Conservation (phyloP, 2,888 invertebrate species). For the Chrysolina oricalcia region DNA sequence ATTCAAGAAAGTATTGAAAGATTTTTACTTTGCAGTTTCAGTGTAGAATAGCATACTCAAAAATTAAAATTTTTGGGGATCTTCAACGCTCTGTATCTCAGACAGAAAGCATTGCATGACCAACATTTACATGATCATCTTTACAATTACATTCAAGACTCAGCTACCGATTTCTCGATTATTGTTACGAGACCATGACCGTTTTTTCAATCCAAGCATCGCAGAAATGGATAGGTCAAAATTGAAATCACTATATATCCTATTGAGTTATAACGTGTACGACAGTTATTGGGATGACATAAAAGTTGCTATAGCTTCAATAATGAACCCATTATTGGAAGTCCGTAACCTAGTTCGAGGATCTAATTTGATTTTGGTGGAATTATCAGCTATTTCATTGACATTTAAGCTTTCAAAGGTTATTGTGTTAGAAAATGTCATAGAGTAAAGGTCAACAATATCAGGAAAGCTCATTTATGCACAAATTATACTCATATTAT, state of each 20-base stretch:
- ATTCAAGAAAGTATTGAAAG: too few species aligned
- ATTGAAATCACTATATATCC: background rate
- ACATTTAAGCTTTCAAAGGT: slow-evolving; percentile 28
- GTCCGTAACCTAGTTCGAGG: slow-evolving; percentile 27
- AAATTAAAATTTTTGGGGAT: too few species aligned
- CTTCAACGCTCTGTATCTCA: too few species aligned
- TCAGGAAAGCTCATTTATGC: background rate
- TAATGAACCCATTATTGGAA: slow-evolving; percentile 14
- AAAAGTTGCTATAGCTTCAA: slow-evolving; percentile 5
- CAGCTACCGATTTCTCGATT: too few species aligned
- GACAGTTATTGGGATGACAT: slow-evolving; percentile 7
- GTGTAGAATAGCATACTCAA: too few species aligned
- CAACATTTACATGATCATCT: too few species aligned
- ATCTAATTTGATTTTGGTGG: slow-evolving; percentile 22
- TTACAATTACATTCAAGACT: too few species aligned
- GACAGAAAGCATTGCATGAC: too few species aligned
- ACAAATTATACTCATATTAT: too few species aligned
- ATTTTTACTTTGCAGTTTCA: too few species aligned
- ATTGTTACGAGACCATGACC: too few species aligned
- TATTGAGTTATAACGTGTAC: background rate
- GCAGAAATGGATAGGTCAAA: background rate
- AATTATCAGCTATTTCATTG: slow-evolving; percentile 26
- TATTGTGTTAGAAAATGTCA: slow-evolving; percentile 18
- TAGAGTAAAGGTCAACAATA: slow-evolving; percentile 2
- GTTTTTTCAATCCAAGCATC: too few species aligned